Evolutionary conservation across 1,140 invertebrate species (phyloP), one percentile per base, ranked within the genome.

Genomic region (Asbolus verrucosus): DNA sequence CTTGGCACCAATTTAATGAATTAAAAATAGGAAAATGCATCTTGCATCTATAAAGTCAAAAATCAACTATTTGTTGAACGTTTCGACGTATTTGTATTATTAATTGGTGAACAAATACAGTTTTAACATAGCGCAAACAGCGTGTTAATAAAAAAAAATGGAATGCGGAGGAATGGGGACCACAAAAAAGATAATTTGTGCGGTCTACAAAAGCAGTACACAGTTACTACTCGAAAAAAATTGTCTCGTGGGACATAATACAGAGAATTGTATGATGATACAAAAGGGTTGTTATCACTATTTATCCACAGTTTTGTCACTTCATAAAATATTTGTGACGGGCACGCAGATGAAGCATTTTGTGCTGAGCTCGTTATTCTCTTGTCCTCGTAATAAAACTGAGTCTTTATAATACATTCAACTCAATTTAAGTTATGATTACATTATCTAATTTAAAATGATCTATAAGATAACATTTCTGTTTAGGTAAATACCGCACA

Each of bases 391-490:
- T 46, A 46, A 46, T 46, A 18, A 46, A 46, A 46, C 15, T 18
- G 41, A 46, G 41, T 46, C 41, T 46, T 46, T 46, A 46, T 46
- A 46, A 46, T 46, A n/a, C 41, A 46, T 46, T 46, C 41, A 46
- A 46, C 41, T 46, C 41, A 46, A 46, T 46, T 46, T 46, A 46
- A 14, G 15, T 46, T 46, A 46, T 19, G 41, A 46, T 46, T 46
- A 19, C 41, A 46, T 46, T 46, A 46, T 46, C 41, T 46, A 46
- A 46, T 46, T 46, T 46, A 46, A 16, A 18, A 19, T 18, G 41
- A 46, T 46, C 14, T 46, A 6, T 46, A 46, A 46, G 41, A 46
- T 46, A 46, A 46, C 14, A 18, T 9, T 19, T 46, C 19, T 46
- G 41, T 46, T 21, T 46, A 46, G 19, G 41, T 46, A 46, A 46